Conservation (phyloP, 2,888 invertebrate species). For the Seladonia tumulorum region DNA sequence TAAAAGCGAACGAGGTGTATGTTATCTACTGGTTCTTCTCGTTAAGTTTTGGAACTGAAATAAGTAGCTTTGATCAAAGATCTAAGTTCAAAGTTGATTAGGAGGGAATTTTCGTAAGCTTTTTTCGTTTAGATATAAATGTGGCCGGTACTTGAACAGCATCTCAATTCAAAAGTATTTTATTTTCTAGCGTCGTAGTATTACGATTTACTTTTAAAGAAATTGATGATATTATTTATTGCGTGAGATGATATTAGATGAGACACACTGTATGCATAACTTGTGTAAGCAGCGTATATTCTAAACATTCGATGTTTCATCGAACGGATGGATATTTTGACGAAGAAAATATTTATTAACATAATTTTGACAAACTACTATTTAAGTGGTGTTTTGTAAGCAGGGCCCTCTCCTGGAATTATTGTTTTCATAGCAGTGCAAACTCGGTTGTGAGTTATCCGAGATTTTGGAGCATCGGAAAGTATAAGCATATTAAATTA, state of each 20-base stretch:
- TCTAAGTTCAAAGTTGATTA: neutral
- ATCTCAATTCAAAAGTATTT: constrained; percentile 9
- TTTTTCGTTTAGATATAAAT: neutral
- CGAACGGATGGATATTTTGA: constrained; percentile 24
- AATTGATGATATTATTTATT: constrained; percentile 40
- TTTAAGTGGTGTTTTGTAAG: neutral
- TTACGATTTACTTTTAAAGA: constrained; percentile 9
- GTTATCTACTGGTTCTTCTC: constrained; percentile 32
- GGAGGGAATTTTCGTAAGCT: neutral
- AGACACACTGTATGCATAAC: constrained; percentile 4
- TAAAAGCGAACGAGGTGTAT: constrained; percentile 6
- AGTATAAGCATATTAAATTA: constrained; percentile 18
- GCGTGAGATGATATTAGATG: constrained; percentile 2
- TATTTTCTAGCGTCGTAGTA: constrained; percentile 15
- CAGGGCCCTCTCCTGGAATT: constrained; percentile 6
- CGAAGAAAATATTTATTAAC: constrained; percentile 41
- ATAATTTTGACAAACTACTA: neutral
- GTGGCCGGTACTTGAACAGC: neutral
- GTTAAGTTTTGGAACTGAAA: constrained; percentile 10
- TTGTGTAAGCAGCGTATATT: constrained; percentile 20
- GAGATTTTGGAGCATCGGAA: neutral
- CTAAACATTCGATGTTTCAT: constrained; percentile 5
- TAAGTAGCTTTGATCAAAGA: constrained; percentile 6
- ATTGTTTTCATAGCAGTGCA: constrained; percentile 1
- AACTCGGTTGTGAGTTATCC: constrained; percentile 12